phyloP scores from a whole-genome alignment of 2,888 invertebrate genomes.

The Amblyjoppa fuscipennis region DNA sequence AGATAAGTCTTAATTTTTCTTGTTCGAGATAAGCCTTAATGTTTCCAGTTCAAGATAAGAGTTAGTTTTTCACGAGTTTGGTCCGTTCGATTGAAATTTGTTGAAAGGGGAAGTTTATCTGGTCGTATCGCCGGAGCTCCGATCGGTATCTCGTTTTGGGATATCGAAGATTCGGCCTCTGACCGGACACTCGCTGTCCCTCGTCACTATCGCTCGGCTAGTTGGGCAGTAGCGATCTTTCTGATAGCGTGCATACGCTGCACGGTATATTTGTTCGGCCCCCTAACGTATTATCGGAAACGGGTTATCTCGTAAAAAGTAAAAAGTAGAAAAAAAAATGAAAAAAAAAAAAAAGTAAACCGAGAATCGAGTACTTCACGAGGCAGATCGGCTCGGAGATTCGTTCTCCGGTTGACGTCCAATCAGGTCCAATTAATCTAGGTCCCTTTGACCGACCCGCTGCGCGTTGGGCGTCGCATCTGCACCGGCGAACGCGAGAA shows the following conservation, averaged over 20 bases:
- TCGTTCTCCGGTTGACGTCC: background rate
- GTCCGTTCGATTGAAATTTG: background rate
- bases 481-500: slow-evolving; percentile 27
- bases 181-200: background rate
- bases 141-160: background rate
- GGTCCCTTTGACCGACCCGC: slow-evolving; percentile 34
- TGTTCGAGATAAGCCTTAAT: too few relatives aligned
- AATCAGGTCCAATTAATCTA: slow-evolving; percentile 34
- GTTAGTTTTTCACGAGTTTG: too few relatives aligned
- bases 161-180: background rate
- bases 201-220: background rate
- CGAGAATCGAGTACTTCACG: slow-evolving; percentile 24
- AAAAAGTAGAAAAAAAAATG: too few relatives aligned
- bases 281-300: background rate
- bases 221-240: background rate
- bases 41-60: too few relatives aligned
- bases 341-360: background rate
- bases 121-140: background rate
- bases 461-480: slow-evolving; percentile 36
- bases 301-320: background rate
- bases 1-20: too few relatives aligned
- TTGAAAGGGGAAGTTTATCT: background rate
- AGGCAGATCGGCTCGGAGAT: slow-evolving; percentile 4
- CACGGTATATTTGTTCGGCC: background rate
- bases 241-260: background rate